Base-by-base conservation (phyloP, 2,888 invertebrate species). In the Agrochola macilenta region DNA sequence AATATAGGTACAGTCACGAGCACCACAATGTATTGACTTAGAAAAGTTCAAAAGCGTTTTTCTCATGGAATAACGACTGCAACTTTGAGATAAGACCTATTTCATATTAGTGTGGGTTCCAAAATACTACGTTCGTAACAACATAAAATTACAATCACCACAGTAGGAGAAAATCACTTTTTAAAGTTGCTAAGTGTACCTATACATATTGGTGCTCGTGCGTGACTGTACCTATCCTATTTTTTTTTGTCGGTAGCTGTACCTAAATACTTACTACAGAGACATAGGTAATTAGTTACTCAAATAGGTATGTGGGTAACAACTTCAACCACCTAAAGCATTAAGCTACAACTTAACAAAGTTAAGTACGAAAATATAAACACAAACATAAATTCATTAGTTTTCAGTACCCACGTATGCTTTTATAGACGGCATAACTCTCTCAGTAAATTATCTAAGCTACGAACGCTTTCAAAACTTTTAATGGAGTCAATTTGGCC, bases 401-500 rank as follows among this genome's bases (percentile, higher is more conserved):
- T 94, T 94, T 94, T 93, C 93, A 92, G 92, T 92, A 91, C 90
- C 90, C 91, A 92, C 92, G 90, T 93, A 92, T 93, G 93, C 93
- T 94, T 94, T 93, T 94, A 94, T 95, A 94, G 92, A 94, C 91
- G 91, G 94, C 93, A 94, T 94, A 95, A 95, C 95, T 95, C 95
- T 92, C 93, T 90, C 93, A 91, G 93, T 95, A 95, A 96, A 96
- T 96, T 96, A 95, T 95, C 95, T 95, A 95, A 96, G 95, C 95
- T 94, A 93, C 93, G 95, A 94, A 94, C 93, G 95, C 96, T 96
- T 96, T 95, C 95, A 94, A 93, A 96, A 96, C 94, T 96, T 96
- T 96, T 96, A 96, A 96, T 96, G 96, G 96, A 96, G 95, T 95
- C 96, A 96, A 96, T 96, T 96, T 95, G 93, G 95, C 93, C 90